phyloP scores from a whole-genome alignment of 2,797 vertebrate species.

The Netta rufina region DNA sequence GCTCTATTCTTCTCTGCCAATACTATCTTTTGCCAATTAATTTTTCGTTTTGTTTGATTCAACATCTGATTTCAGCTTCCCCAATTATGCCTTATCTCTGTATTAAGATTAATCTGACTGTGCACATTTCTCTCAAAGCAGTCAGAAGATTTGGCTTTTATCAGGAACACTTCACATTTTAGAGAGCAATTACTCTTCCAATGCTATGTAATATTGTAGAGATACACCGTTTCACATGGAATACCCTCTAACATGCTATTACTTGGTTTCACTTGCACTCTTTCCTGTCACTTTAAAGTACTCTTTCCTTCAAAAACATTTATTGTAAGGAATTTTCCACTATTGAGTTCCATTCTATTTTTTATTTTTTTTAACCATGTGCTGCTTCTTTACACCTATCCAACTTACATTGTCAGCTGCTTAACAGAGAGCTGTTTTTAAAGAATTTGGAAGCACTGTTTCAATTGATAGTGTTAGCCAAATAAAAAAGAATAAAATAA shows the following conservation, averaged over 20 bases:
- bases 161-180: background rate
- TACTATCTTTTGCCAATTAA: background rate
- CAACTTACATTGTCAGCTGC: background rate
- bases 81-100: background rate
- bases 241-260: background rate
- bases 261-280: background rate
- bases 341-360: background rate
- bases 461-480: background rate
- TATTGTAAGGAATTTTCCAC: background rate
- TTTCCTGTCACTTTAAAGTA: background rate
- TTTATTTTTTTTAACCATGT: background rate
- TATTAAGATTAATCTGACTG: background rate
- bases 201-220: background rate
- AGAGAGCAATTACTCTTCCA: background rate
- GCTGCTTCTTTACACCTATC: background rate
- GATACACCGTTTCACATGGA: background rate
- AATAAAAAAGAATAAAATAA: background rate
- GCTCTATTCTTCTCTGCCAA: background rate
- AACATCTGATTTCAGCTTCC: background rate
- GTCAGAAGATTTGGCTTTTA: background rate
- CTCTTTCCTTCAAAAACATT: background rate
- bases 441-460: background rate
- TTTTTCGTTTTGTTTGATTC: background rate
- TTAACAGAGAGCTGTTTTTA: background rate
- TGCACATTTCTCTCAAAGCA: background rate